phyloP scores from a whole-genome alignment of 37 sponge, comb jelly and placozoan species.

The Theonella swinhoei region DNA sequence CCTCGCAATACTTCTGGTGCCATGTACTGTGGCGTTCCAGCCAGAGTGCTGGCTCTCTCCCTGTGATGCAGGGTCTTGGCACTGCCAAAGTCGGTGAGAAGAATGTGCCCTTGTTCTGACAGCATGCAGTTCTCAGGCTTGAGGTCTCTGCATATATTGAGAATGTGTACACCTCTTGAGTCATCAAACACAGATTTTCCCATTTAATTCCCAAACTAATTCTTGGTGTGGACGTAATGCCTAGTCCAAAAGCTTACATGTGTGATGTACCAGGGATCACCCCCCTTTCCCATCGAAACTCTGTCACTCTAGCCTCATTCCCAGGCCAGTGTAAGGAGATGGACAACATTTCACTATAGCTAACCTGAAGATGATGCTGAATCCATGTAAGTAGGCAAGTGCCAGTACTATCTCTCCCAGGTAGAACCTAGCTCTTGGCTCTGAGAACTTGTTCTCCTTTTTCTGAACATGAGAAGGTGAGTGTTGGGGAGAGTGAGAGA shows the following conservation, averaged over 20 bases:
- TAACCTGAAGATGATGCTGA: slow-evolving; percentile 84
- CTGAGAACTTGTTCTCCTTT: slow-evolving; percentile 57
- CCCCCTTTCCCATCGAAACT: no score
- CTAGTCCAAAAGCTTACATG: no score
- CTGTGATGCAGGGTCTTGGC: slow-evolving; percentile 64
- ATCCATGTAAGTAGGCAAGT: slow-evolving; percentile 79
- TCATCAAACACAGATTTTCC: no score
- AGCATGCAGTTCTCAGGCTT: slow-evolving; percentile 88
- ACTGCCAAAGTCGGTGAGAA: slow-evolving; percentile 87
- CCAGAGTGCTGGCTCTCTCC: slow-evolving; percentile 71
- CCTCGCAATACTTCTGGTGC: slow-evolving; percentile 86
- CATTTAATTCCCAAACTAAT: no score
- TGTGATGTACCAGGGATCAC: no score
- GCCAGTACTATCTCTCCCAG: slow-evolving; percentile 82
- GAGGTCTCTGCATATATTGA: slow-evolving; percentile 59
- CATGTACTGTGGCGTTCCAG: slow-evolving; percentile 88
- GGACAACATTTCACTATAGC: no score
- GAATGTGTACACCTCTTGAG: background rate
- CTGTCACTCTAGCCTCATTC: no score
- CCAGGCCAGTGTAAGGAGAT: no score
- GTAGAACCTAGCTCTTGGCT: slow-evolving; percentile 80
- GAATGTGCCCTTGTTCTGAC: slow-evolving; percentile 64
- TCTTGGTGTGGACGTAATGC: no score
- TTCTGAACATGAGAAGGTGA: slow-evolving; percentile 29
- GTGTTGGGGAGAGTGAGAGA: background rate